Percentiles rank a stretch among this genome's conserved stretches.
Conservation (phyloP, 2,888 invertebrate genomes). For the Ctenicera cuprea region DNA sequence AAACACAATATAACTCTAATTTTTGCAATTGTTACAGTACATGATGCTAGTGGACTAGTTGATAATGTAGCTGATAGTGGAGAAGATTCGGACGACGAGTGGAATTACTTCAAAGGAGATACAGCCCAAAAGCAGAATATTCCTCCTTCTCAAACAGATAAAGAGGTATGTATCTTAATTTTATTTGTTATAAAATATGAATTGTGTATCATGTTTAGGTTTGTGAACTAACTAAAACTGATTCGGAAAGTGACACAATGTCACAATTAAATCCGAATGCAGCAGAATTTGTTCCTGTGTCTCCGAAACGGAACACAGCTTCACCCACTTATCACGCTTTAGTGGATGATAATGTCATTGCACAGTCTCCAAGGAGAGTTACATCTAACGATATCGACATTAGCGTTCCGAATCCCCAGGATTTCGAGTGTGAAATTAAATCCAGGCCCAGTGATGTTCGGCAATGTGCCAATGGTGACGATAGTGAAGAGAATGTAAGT, state of each 20-base stretch:
- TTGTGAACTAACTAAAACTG: slow-evolving; percentile 61
- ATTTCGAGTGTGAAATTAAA: slow-evolving; percentile 80
- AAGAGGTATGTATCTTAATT: slow-evolving; percentile 58
- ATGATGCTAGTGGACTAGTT: slow-evolving; percentile 74
- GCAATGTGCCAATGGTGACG: slow-evolving; percentile 77
- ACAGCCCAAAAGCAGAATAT: slow-evolving; percentile 77
- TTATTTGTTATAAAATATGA: slow-evolving; percentile 9
- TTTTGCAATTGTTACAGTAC: slow-evolving; percentile 65
- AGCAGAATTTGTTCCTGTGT: slow-evolving; percentile 87
- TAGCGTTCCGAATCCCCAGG: slow-evolving; percentile 75
- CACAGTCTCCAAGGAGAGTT: slow-evolving; percentile 85
- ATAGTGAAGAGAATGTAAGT: slow-evolving; percentile 62
- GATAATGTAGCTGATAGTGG: slow-evolving; percentile 86
- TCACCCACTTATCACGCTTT: slow-evolving; percentile 70
- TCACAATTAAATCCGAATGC: slow-evolving; percentile 90
- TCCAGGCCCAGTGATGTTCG: slow-evolving; percentile 78
- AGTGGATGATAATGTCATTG: slow-evolving; percentile 73
- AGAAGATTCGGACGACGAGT: slow-evolving; percentile 91
- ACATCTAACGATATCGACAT: slow-evolving; percentile 76
- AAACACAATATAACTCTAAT: too few species aligned
- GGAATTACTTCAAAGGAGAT: slow-evolving; percentile 87
- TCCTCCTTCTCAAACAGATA: slow-evolving; percentile 72
- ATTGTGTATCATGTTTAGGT: slow-evolving; percentile 58
- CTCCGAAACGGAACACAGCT: slow-evolving; percentile 75
- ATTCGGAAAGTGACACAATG: slow-evolving; percentile 78